Base-by-base conservation (phyloP, 1,140 invertebrate species). In the Tribolium castaneum region DNA sequence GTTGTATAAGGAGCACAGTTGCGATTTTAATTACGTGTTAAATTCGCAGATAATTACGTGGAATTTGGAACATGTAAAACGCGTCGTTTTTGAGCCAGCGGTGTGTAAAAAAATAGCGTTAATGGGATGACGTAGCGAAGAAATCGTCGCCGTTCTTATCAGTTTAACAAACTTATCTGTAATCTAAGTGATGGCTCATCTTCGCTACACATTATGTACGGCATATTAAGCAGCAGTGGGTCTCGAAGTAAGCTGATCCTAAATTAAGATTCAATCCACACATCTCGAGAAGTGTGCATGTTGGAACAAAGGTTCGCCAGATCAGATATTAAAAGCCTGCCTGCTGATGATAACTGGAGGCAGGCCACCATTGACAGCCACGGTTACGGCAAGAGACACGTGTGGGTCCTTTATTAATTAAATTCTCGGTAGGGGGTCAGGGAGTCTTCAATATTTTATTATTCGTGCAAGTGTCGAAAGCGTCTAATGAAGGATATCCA, bases 231-330 rank as follows among this genome's bases (percentile, higher is more conserved):
- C 52, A 59, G 51, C 16, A 51, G 5, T 19, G 12, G 12, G 34
- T 22, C 25, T 14, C n/a, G 35, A 34, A 56, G 50, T 52, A 54
- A 45, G 39, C 73, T 75, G 73, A 75, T 75, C 73, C 54, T 59
- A 59, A 75, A 75, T 75, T 75, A 75, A 75, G 73, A 75, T 75
- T 75, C 73, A 75, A 75, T 75, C 54, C 73, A 75, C 73, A 75
- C 73, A 75, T 75, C 73, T 75, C 73, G 50, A 54, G 51, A 75
- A 75, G 73, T 75, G 73, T 75, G 54, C 73, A 75, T 56, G 73
- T 59, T 49, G 73, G 25, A 75, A 75, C 73, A 75, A 75, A 75
- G 73, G 73, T 59, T 56, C 52, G 12, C 35, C 34, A 59, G 73
- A 75, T 75, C 73, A 75, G 73, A 75, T 75, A 75, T 75, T 75